These are phyloP conservation scores for Rotaria magnacalcarata DNA, from an alignment of 2,888 invertebrate species.

Conservation along the genomic window DNA sequence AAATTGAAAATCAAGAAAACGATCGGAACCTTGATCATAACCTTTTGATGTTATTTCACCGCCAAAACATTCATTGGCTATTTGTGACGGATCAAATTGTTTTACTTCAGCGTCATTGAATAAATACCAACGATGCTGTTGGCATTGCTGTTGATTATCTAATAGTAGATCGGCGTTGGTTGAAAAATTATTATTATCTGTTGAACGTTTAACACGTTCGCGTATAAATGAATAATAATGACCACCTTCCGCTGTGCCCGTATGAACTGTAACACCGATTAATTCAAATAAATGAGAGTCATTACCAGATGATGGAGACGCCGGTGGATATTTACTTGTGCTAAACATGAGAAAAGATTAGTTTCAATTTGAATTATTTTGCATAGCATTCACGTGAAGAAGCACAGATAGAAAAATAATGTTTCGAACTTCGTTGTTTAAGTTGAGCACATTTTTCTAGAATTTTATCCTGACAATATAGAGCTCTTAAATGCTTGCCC, in stretches of 20 bases:
- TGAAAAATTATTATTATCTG: constrained; percentile 55
- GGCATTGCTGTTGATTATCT: neutral
- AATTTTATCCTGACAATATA: no score
- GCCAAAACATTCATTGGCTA: constrained; percentile 90
- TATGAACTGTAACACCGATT: constrained; percentile 90
- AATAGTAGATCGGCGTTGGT: neutral
- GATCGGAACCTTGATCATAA: constrained; percentile 89
- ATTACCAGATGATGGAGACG: constrained; percentile 36
- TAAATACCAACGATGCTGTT: constrained; percentile 51
- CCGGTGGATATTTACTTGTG: neutral
- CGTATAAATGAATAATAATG: constrained; percentile 90
- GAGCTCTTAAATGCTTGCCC: no score
- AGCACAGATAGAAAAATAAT: no score
- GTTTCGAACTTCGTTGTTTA: no score
- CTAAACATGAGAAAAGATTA: neutral
- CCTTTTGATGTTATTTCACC: constrained; percentile 96
- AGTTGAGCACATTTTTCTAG: no score
- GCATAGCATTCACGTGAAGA: no score
- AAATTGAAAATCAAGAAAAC: constrained; percentile 93
- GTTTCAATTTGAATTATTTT: no score
- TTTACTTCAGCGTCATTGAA: constrained; percentile 65
- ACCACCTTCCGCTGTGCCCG: constrained; percentile 93
- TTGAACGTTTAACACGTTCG: constrained; percentile 64
- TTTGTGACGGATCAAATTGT: constrained; percentile 82
- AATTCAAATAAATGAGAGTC: constrained; percentile 66